Percentiles rank a stretch among this genome's conserved stretches.
Evolutionary conservation across 2,113 vertebrate species (phyloP).

Genomic region (Rhegmatorhina hoffmannsi): DNA sequence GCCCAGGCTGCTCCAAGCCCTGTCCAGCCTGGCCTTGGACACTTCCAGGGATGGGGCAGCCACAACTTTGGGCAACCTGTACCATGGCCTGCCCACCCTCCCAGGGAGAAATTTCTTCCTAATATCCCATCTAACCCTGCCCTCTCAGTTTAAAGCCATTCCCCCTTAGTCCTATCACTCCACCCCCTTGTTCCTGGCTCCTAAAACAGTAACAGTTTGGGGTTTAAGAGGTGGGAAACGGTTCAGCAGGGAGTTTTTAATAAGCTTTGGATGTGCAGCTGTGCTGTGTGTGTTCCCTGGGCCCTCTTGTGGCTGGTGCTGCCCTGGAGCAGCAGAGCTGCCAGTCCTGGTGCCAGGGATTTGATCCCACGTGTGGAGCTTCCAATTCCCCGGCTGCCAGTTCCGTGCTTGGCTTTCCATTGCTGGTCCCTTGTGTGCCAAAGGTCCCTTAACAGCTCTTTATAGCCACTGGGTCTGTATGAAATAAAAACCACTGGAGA

Average conservation of each 20-base stretch:
- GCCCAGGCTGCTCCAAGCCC: neutral
- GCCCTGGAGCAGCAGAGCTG: neutral
- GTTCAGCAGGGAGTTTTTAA: neutral
- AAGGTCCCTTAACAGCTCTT: neutral
- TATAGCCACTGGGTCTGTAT: neutral
- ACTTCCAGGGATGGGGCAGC: neutral
- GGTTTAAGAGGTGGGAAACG: neutral
- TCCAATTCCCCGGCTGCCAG: neutral
- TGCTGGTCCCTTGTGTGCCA: neutral
- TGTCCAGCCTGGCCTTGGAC: accelerated
- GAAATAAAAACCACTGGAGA: neutral
- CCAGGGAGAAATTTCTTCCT: neutral
- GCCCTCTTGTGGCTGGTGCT: conserved; percentile 54
- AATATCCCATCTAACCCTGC: neutral
- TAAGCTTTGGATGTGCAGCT: accelerated
- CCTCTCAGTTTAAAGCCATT: neutral
- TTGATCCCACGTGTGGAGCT: neutral
- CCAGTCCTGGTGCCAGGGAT: accelerated
- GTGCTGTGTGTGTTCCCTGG: neutral
- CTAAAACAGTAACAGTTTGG: neutral
- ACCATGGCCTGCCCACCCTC: neutral
- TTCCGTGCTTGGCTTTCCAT: neutral
- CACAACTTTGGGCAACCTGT: neutral
- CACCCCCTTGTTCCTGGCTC: neutral
- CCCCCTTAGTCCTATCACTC: neutral